A percentile compares a stretch with the other conserved stretches of the same genome.
Conservation (phyloP, 2,797 vertebrate genomes). For the Anolis apletophallus region DNA sequence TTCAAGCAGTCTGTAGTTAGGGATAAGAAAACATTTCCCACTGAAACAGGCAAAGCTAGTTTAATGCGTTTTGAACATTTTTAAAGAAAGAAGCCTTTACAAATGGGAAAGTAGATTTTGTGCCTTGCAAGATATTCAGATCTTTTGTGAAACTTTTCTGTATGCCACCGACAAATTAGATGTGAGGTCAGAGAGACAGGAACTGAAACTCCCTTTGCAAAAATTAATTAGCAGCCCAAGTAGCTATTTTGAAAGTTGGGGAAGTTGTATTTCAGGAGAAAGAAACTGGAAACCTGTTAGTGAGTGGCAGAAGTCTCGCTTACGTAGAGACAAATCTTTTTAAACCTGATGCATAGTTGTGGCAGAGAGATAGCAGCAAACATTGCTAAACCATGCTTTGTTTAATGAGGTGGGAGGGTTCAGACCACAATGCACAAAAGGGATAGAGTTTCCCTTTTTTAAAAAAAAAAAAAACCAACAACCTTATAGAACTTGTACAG, state of each 20-base stretch:
- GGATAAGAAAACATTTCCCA: conserved; percentile 14
- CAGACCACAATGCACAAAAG: no score
- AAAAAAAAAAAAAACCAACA: no score
- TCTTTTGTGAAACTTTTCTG: background rate
- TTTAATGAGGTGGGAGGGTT: background rate
- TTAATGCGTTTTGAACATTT: conserved; percentile 4
- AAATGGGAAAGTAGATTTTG: background rate
- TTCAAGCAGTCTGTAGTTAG: conserved; percentile 5
- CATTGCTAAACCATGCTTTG: background rate
- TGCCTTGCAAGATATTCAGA: background rate
- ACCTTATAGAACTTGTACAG: no score
- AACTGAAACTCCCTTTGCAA: background rate
- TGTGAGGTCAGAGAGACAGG: background rate
- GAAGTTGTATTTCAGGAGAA: background rate
- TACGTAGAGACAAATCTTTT: no score
- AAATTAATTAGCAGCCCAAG: background rate
- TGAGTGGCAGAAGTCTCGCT: no score
- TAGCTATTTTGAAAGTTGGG: background rate
- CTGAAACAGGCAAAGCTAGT: conserved; percentile 24
- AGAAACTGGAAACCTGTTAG: no score
- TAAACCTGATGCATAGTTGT: no score
- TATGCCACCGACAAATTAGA: background rate
- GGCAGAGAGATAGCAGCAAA: background rate
- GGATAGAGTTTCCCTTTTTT: no score
- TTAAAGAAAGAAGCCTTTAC: background rate